These are phyloP conservation scores for Sisyra nigra DNA, from an alignment of 2,888 invertebrate species.

Conservation along the genomic window DNA sequence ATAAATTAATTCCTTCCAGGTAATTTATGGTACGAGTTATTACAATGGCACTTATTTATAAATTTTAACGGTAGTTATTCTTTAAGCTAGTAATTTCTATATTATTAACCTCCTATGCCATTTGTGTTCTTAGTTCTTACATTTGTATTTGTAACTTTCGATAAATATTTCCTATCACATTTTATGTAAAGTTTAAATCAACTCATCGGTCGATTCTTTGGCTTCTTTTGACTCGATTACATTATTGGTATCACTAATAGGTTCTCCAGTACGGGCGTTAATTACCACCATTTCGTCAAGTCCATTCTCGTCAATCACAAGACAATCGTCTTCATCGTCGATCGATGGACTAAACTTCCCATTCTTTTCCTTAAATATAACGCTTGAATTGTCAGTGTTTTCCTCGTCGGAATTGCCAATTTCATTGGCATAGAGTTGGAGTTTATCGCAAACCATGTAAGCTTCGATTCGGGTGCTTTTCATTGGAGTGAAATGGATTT, in stretches of 20 bases:
- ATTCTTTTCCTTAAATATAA: conserved; percentile 1
- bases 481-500: conserved; percentile 53
- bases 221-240: neutral
- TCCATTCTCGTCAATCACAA: neutral
- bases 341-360: neutral
- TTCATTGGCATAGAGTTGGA: conserved; percentile 37
- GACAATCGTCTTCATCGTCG: neutral
- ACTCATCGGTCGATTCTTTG: conserved; percentile 2
- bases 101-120: too few relatives aligned
- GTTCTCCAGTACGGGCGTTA: neutral
- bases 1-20: too few relatives aligned
- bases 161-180: too few relatives aligned
- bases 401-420: conserved; percentile 19
- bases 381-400: neutral
- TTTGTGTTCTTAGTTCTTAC: too few relatives aligned
- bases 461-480: conserved; percentile 39
- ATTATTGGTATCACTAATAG: neutral
- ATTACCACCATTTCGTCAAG: neutral
- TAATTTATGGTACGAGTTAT: too few relatives aligned
- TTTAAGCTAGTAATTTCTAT: too few relatives aligned
- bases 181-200: too few relatives aligned
- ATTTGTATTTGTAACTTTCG: too few relatives aligned
- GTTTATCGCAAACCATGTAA: conserved; percentile 40
- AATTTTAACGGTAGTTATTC: too few relatives aligned
- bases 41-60: too few relatives aligned